These are phyloP conservation scores for Cherax quadricarinatus DNA, from an alignment of 1,140 invertebrate species.

Conservation along the genomic window DNA sequence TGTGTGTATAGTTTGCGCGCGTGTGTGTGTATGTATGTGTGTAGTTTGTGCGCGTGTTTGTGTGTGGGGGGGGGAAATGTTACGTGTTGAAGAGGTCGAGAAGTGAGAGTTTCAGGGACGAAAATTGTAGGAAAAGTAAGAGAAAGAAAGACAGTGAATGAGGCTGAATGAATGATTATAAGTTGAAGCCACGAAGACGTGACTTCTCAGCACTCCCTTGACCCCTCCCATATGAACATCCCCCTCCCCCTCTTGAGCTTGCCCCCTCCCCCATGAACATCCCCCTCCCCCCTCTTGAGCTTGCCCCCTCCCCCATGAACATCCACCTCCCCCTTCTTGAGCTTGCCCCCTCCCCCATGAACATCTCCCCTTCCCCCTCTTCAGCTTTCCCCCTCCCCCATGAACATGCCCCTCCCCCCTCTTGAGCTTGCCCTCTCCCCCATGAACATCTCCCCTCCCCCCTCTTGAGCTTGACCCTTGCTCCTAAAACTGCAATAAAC, in stretches of 20 bases:
- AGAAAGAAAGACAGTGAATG: neutral
- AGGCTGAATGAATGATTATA: neutral
- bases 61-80: no score
- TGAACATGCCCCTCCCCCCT: neutral
- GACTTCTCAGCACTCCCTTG: neutral
- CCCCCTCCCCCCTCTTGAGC: neutral
- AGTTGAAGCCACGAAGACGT: neutral
- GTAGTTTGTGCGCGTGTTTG: no score
- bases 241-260: neutral
- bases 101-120: neutral
- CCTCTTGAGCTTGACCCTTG: neutral
- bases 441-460: neutral
- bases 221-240: neutral
- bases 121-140: neutral
- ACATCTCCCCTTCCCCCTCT: neutral
- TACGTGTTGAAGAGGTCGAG: neutral
- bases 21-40: no score
- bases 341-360: neutral
- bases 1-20: no score
- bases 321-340: neutral
- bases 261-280: neutral
- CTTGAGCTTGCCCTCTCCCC: neutral
- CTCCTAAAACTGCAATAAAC: neutral
- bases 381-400: neutral
- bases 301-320: neutral